phyloP scores from a whole-genome alignment of 2,888 invertebrate genomes.

The Chesias legatella region DNA sequence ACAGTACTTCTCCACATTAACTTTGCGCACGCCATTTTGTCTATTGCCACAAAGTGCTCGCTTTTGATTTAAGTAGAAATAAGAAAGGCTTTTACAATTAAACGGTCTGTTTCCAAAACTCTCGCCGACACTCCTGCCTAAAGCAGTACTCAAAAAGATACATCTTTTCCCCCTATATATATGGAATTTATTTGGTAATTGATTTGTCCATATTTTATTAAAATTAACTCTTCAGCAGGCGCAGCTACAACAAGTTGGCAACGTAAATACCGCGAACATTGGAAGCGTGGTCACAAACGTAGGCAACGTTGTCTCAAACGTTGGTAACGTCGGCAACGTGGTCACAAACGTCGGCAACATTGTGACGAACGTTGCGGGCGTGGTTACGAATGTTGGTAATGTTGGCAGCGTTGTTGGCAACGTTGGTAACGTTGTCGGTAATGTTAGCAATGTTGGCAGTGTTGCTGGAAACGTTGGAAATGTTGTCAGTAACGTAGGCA shows the following conservation, averaged over 20 bases:
- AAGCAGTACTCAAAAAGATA: too few species aligned
- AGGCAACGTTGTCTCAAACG: constrained; percentile 34
- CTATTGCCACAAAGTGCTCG: too few species aligned
- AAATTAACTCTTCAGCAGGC: constrained; percentile 77
- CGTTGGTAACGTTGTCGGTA: constrained; percentile 41
- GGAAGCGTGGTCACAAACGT: constrained; percentile 39
- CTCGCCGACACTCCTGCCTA: too few species aligned
- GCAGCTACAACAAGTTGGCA: constrained; percentile 81
- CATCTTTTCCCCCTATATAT: too few species aligned
- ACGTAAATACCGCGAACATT: constrained; percentile 26
- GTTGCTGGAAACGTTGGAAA: constrained; percentile 33
- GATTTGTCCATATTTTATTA: not conserved
- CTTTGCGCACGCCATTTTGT: too few species aligned
- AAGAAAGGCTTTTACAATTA: too few species aligned
- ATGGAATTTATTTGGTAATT: too few species aligned
- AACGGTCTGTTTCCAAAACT: too few species aligned
- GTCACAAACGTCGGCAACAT: constrained; percentile 38
- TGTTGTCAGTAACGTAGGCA: constrained; percentile 35
- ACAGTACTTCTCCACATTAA: too few species aligned
- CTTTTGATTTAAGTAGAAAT: too few species aligned
- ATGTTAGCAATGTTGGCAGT: constrained; percentile 35
- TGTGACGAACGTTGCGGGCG: constrained; percentile 33
- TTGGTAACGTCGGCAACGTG: constrained; percentile 34
- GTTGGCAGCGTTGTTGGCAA: constrained; percentile 40
- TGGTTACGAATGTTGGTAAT: constrained; percentile 30